A percentile compares a stretch with the other conserved stretches of the same genome.
Conservation (phyloP, 2,113 vertebrate species). For the Condylura cristata region DNA sequence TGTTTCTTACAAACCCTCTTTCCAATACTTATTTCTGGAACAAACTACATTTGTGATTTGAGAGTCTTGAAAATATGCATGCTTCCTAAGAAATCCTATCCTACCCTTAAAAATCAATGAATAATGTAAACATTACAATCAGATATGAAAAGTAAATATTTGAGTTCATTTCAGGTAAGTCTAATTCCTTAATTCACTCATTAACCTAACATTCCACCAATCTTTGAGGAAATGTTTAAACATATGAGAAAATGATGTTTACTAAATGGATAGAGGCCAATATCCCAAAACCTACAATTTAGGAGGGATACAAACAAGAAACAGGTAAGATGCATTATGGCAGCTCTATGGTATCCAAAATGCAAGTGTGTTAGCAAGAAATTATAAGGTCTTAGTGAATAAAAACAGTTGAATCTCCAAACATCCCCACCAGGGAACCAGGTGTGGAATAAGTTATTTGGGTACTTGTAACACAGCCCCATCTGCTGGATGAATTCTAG, state of each 20-base stretch:
- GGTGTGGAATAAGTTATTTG: neutral
- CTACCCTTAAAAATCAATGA: neutral
- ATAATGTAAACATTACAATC: neutral
- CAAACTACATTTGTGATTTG: neutral
- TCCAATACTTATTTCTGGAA: neutral
- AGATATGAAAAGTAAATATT: neutral
- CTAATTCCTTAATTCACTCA: neutral
- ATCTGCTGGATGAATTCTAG: neutral
- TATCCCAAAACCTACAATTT: neutral
- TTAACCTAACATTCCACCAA: neutral
- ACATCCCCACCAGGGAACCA: neutral
- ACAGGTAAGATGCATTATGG: neutral
- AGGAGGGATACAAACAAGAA: neutral
- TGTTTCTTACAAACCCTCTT: neutral
- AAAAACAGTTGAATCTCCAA: neutral
- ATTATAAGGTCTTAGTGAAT: neutral
- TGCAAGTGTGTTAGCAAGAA: neutral
- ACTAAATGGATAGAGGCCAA: neutral
- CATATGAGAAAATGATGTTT: neutral
- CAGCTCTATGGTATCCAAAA: neutral
- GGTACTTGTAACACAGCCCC: neutral
- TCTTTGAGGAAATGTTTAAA: neutral
- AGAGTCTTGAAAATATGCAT: neutral
- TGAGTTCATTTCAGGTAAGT: neutral
- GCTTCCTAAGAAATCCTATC: neutral